Conservation (phyloP, 1,140 invertebrate species). For the Penaeus chinensis region DNA sequence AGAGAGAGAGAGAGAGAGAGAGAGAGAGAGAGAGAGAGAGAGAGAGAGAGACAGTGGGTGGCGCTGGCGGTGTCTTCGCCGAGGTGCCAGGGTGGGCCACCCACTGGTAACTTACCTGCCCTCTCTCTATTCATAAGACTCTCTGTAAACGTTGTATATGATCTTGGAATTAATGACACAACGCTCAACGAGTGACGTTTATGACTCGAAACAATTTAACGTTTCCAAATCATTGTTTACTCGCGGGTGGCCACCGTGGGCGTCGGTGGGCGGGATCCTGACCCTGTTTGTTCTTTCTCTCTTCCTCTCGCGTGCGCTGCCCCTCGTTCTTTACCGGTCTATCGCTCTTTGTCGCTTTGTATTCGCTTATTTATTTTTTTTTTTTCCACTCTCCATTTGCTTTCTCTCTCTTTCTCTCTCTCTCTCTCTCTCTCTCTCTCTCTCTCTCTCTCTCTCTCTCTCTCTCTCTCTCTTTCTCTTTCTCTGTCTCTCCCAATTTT, state of each 20-base stretch:
- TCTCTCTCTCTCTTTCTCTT: no score
- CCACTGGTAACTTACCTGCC: conserved; percentile 26
- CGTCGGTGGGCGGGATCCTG: not conserved
- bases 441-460: no score
- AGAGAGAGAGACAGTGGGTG: not conserved
- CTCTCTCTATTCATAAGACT: conserved; percentile 59
- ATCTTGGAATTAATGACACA: conserved; percentile 56
- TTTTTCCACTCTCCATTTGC: no score
- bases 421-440: no score
- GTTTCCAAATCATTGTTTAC: conserved; percentile 56
- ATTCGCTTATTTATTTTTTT: no score
- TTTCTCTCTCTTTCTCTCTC: no score
- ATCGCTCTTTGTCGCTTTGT: not conserved
- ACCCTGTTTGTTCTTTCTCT: no score
- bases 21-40: not conserved
- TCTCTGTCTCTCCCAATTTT: no score
- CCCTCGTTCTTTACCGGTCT: not conserved
- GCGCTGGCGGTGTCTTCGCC: no score
- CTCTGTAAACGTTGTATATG: conserved; percentile 57
- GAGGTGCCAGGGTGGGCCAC: conserved; percentile 25
- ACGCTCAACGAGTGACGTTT: conserved; percentile 43
- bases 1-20: no score
- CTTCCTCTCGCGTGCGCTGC: no score
- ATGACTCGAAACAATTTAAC: conserved; percentile 41
- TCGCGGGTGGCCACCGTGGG: conserved; percentile 29